phyloP scores from a whole-genome alignment of 2,797 vertebrate species.

The Coendou prehensilis region DNA sequence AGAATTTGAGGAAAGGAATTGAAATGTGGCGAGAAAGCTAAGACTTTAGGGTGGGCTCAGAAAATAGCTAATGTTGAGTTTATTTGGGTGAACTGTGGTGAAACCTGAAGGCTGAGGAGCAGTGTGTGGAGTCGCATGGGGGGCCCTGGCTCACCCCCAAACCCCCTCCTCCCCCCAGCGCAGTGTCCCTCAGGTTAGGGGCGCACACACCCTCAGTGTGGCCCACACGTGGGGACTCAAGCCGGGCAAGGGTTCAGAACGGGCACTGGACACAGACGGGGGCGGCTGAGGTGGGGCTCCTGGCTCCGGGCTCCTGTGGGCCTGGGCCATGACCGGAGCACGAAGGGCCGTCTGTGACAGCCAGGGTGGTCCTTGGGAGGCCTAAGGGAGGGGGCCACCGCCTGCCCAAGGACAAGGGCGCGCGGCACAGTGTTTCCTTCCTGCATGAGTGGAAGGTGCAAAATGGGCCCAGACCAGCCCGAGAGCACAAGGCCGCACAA shows the following conservation, averaged over 20 bases:
- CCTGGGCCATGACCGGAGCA: not conserved
- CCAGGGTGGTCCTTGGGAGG: not conserved
- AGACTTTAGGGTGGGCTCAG: not conserved
- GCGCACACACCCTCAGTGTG: not conserved
- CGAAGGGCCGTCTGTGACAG: not conserved
- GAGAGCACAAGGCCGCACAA: not conserved
- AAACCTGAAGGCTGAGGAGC: not conserved
- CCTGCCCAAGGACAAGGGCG: too few relatives aligned
- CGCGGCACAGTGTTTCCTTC: not conserved
- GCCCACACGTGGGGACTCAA: not conserved
- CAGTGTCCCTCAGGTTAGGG: not conserved
- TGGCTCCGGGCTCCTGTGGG: too few relatives aligned
- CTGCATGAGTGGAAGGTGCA: not conserved
- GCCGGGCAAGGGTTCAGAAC: not conserved
- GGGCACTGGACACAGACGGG: not conserved
- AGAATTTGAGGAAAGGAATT: conserved; percentile 36
- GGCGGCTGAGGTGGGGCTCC: not conserved
- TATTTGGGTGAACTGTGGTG: not conserved
- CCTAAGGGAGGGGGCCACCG: not conserved
- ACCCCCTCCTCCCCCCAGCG: not conserved
- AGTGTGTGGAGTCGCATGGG: not conserved
- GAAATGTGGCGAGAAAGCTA: not conserved
- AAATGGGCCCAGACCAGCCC: not conserved
- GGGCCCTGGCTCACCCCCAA: not conserved
- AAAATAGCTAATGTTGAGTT: not conserved